These are phyloP conservation scores for Serrognathus titanus DNA, from an alignment of 2,888 invertebrate genomes.

Conservation along the genomic window DNA sequence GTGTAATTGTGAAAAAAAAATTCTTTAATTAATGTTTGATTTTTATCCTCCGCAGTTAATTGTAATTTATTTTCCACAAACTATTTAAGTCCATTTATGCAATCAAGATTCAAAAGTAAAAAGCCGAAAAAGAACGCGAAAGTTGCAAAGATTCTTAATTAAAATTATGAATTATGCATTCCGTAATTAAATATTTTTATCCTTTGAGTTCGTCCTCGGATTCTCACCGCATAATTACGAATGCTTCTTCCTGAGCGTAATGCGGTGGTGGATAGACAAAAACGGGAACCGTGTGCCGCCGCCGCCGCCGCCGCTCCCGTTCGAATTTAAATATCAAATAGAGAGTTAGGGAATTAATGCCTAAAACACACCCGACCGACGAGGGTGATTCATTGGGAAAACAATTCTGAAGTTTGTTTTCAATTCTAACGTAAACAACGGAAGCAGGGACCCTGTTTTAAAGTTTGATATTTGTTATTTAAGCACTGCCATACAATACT, in stretches of 20 bases:
- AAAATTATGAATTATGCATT: constrained; percentile 29
- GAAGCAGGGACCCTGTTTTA: constrained; percentile 12
- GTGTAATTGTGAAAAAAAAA: too few species aligned
- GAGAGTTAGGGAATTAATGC: constrained; percentile 27
- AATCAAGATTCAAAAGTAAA: constrained; percentile 6
- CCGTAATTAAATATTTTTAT: constrained; percentile 26
- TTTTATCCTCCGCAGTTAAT: too few species aligned
- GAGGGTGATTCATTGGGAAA: constrained; percentile 33
- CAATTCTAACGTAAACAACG: constrained; percentile 22
- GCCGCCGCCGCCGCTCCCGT: constrained; percentile 8
- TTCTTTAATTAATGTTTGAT: too few species aligned
- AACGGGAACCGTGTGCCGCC: background rate
- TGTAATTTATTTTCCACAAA: background rate
- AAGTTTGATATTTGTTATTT: constrained; percentile 11
- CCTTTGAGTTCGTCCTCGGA: constrained; percentile 12
- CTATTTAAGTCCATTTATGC: constrained; percentile 7
- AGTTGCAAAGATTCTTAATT: constrained; percentile 30
- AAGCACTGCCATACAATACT: background rate
- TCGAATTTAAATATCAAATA: constrained; percentile 30
- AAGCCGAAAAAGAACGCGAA: constrained; percentile 13
- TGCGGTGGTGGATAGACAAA: background rate
- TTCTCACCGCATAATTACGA: constrained; percentile 14
- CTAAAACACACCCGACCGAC: constrained; percentile 27
- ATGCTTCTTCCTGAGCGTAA: constrained; percentile 12
- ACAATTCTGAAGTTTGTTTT: constrained; percentile 28